These are phyloP conservation scores for Callosobruchus maculatus DNA, from an alignment of 2,888 invertebrate species.

Conservation along the genomic window DNA sequence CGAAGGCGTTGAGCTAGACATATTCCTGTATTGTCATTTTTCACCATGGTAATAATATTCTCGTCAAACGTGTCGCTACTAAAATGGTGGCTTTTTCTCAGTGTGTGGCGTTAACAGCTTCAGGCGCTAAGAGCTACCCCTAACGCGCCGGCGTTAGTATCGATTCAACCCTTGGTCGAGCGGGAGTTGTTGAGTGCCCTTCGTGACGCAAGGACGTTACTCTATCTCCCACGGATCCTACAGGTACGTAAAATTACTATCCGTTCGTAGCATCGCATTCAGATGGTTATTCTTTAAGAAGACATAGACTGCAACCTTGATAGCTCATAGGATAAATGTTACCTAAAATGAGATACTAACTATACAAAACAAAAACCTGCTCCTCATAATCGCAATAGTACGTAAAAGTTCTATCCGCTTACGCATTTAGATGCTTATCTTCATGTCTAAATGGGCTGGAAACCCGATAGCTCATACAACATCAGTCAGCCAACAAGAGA, in stretches of 20 bases:
- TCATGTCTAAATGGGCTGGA: no score
- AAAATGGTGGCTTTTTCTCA: background rate
- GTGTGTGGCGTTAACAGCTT: background rate
- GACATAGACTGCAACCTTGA: no score
- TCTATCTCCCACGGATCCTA: slow-evolving; percentile 33
- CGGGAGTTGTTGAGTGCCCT: slow-evolving; percentile 42
- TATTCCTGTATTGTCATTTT: background rate
- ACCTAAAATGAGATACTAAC: no score
- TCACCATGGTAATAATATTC: background rate
- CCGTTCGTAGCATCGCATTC: background rate
- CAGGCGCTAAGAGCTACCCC: slow-evolving; percentile 8
- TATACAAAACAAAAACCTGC: no score
- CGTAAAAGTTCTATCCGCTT: no score
- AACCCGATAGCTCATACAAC: no score
- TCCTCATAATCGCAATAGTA: no score
- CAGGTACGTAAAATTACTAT: slow-evolving; percentile 36
- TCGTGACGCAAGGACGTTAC: slow-evolving; percentile 37
- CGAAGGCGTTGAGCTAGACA: no score
- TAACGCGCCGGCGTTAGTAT: slow-evolving; percentile 47
- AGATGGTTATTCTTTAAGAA: no score
- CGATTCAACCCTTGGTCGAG: slow-evolving; percentile 37
- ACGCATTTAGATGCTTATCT: no score
- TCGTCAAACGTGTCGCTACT: background rate
- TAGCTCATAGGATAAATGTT: no score
- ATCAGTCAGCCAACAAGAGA: no score